Base-by-base conservation (phyloP, 2,797 vertebrate genomes). In the Neosilurus mollespiculum region DNA sequence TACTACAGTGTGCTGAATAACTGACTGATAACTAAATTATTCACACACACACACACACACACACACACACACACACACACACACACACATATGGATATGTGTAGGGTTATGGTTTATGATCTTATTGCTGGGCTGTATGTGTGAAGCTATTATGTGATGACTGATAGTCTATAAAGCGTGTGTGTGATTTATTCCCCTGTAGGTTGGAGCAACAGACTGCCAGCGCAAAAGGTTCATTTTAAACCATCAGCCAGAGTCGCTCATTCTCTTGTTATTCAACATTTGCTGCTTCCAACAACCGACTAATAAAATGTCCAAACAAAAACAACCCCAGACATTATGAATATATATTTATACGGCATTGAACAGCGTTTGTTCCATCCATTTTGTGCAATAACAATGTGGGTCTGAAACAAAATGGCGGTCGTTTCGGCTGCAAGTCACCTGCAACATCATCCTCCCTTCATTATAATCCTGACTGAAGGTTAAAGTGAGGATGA, bases 371-470 rank as follows among this genome's bases (percentile, higher is more conserved):
- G 81, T 14, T 69, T 59, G 69, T 87, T 87, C 80, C 87, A 85
- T 88, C 86, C 88, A 90, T 89, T 89, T 89, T 89, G 90, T 89
- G 79, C 67, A 88, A 85, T 86, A 83, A 71, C 81, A 78, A 53
- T 20, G 69, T 62, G 71, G 64, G 71, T 58, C 80, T 61, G 78
- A 82, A 81, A 83, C 88, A 90, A 89, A 87, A 88, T 89, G 88
- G 89, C 87, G 83, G 86, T 86, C 75, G 58, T 82, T 72, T 43
- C 70, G 51, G 7, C n/a, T 49, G 3, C 22, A 26, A 51, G 34
- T 58, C 54, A 81, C 53, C 66, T 81, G 66, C 53, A 71, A 26
- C 34, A 58, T 73, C 43, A 73, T 67, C 34, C 14, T 62, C 59
- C 18, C 12, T n/a, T 37, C 5, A 1, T 18, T 20, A 75, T 75